Percentiles rank a stretch among this genome's conserved stretches.
phyloP scores from a whole-genome alignment of 1,140 invertebrate species.

The Drosophila azteca region DNA sequence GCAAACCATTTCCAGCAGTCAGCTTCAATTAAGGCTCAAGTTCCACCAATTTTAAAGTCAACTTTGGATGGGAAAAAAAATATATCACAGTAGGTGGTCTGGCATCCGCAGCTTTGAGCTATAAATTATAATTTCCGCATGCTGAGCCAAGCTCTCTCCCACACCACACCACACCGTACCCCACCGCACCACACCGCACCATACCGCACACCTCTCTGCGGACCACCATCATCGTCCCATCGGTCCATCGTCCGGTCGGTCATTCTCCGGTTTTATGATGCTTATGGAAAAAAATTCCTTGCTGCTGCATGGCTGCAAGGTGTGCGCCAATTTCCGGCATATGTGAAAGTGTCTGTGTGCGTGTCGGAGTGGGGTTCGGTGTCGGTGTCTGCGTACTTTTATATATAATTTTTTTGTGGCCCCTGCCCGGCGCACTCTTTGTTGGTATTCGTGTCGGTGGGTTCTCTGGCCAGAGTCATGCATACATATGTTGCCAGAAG shows the following conservation, averaged over 20 bases:
- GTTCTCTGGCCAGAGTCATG: conserved; percentile 18
- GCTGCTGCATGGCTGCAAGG: conserved; percentile 74
- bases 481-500: conserved; percentile 62
- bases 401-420: conserved; percentile 36
- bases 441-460: too few species aligned
- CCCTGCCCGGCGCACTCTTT: background rate
- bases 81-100: conserved; percentile 39
- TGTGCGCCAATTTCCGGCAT: conserved; percentile 77
- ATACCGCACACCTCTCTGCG: background rate
- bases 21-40: conserved; percentile 38
- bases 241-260: conserved; percentile 43
- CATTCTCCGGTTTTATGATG: conserved; percentile 59
- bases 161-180: background rate
- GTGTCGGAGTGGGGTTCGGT: conserved; percentile 13
- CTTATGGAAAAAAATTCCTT: conserved; percentile 58
- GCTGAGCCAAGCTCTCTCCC: conserved; percentile 26
- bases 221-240: conserved; percentile 18
- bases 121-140: conserved; percentile 80
- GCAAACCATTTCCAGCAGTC: conserved; percentile 23
- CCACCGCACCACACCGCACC: background rate
- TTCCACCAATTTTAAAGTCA: conserved; percentile 39
- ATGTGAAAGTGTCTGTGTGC: conserved; percentile 47
- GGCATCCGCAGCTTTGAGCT: conserved; percentile 69
- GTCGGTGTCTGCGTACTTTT: conserved; percentile 5
- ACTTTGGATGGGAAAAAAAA: background rate